A percentile compares a stretch with the other conserved stretches of the same genome.
phyloP scores from a whole-genome alignment of 2,797 vertebrate genomes.

The Molossus alvarezi region DNA sequence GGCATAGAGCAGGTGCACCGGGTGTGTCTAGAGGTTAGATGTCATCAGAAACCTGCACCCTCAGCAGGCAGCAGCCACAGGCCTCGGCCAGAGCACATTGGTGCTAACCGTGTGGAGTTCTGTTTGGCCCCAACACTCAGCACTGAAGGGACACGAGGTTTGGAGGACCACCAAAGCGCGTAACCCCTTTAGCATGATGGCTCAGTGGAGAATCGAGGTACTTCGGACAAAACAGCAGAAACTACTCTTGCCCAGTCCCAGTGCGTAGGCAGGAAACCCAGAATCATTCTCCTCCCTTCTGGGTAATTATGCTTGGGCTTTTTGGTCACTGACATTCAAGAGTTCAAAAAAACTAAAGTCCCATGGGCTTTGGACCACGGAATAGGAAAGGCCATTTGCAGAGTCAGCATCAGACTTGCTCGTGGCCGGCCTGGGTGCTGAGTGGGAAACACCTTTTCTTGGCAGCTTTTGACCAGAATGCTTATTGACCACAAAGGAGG shows the following conservation, averaged over 20 bases:
- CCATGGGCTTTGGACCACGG: background rate
- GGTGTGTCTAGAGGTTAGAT: background rate
- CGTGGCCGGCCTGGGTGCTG: background rate
- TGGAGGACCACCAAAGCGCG: background rate
- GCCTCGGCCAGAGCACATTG: background rate
- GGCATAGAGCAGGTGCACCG: background rate
- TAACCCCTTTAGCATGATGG: background rate
- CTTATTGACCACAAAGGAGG: background rate
- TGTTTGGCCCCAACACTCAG: conserved; percentile 8
- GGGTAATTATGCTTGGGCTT: background rate
- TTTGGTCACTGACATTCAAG: background rate
- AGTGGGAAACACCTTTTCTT: background rate
- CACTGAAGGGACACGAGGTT: background rate
- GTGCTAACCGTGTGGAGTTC: background rate
- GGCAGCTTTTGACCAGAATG: background rate
- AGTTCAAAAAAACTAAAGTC: background rate
- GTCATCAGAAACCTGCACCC: background rate
- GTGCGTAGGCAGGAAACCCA: background rate
- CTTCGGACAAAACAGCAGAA: background rate
- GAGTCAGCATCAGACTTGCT: background rate
- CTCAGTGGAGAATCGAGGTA: background rate
- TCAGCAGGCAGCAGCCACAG: background rate
- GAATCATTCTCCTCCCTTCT: background rate
- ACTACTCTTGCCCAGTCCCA: background rate
- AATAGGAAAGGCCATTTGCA: background rate